A percentile compares a stretch with the other conserved stretches of the same genome.
Evolutionary conservation across 2,113 vertebrate species (phyloP).

Genomic region (Tauraco erythrolophus): DNA sequence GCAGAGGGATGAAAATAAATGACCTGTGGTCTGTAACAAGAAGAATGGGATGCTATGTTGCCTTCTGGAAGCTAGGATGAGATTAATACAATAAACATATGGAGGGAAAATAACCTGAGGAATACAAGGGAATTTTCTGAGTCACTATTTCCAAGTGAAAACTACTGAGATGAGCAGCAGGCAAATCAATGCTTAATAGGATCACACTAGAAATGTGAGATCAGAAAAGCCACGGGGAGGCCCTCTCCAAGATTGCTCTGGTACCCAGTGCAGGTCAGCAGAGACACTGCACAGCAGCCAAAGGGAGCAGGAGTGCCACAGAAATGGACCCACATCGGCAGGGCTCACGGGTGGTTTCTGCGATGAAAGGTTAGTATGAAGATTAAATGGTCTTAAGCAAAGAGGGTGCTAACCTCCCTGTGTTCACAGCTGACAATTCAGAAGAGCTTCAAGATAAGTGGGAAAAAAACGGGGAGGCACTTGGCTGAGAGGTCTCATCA

Average conservation of each 20-base stretch:
- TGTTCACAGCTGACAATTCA: conserved; percentile 45
- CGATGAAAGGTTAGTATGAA: not conserved
- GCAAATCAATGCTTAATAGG: not conserved
- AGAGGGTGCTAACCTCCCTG: conserved; percentile 55
- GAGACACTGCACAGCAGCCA: not conserved
- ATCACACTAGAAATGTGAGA: not conserved
- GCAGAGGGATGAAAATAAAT: not conserved
- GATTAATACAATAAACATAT: not conserved
- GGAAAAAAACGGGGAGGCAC: not conserved
- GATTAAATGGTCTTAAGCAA: conserved; percentile 62
- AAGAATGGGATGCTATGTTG: not conserved
- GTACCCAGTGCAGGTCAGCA: not conserved
- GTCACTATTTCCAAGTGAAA: conserved; percentile 23
- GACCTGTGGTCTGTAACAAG: not conserved
- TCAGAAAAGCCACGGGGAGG: not conserved
- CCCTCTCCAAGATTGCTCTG: not conserved
- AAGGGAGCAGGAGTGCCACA: not conserved
- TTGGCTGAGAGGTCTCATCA: not conserved
- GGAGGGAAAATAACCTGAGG: not conserved
- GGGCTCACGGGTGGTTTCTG: not conserved
- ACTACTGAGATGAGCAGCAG: not conserved
- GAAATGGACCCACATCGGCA: not conserved
- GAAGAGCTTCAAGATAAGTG: conserved; percentile 52
- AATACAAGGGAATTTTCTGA: not conserved
- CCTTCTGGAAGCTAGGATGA: not conserved